Evolutionary conservation across 2,113 vertebrate genomes (phyloP), one percentile per base, ranked within the genome.

Genomic region (Oncorhynchus keta): DNA sequence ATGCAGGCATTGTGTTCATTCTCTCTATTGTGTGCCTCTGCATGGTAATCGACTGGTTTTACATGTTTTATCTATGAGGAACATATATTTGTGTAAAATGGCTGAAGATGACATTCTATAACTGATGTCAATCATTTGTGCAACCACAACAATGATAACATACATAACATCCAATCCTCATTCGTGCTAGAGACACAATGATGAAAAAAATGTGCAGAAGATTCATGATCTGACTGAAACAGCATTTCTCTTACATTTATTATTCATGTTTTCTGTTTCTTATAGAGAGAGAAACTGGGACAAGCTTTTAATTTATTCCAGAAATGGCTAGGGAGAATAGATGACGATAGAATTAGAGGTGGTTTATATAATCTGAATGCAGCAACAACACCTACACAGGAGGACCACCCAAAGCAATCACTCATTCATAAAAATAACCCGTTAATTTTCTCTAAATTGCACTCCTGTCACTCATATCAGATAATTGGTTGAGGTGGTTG

Each of bases 251-350:
- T 18, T 24, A 66, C 80, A 84, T 88, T 45, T 74, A 87, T 88
- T 81, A 88, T 90, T 86, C 78, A 90, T 87, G 80, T 12, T 45
- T 65, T 77, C 80, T 81, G 79, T 84, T 81, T 76, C 51, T 68
- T 66, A 13, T 12, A 26, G 71, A 78, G 49, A 79, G 73, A n/a
- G 49, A 84, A 92, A 85, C 76, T 88, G 89, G 90, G 89, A 79
- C 89, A 80, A 72, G 77, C 80, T 66, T 82, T 72, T 81, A 69
- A 78, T 87, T 77, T 77, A 78, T 68, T 87, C 73, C 76, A 62
- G 67, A 80, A 59, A 59, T 67, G 26, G 14, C 81, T 45, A 59
- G 59, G 16, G 67, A 67, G 71, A 59, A 65, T 51, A 48, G 72
- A 68, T 12, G 20, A 45, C n/a, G 59, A 59, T 74, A 45, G 39